These are phyloP conservation scores for Glaucidium brasilianum DNA, from an alignment of 2,113 vertebrate genomes.

Conservation along the genomic window DNA sequence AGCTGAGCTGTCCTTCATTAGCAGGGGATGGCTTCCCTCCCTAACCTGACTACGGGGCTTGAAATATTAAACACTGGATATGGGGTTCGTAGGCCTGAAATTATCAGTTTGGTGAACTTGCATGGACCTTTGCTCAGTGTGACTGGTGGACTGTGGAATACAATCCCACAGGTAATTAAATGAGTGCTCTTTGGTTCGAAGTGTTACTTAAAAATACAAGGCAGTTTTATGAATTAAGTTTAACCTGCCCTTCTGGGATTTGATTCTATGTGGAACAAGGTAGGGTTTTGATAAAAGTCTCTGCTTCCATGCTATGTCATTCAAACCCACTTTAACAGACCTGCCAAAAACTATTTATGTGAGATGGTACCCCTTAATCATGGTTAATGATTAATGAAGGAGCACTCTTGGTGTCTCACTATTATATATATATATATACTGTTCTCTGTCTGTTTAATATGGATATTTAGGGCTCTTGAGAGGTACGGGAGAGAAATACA, in stretches of 20 bases:
- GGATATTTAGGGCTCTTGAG: not conserved
- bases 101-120: not conserved
- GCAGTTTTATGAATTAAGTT: not conserved
- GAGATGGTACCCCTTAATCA: not conserved
- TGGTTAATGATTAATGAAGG: not conserved
- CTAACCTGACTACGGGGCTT: not conserved
- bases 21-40: not conserved
- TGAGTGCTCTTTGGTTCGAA: not conserved
- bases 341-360: not conserved
- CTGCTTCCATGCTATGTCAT: not conserved
- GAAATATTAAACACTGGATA: not conserved
- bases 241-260: not conserved
- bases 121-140: not conserved
- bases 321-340: not conserved
- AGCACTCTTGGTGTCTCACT: not conserved
- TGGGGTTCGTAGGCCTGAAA: not conserved
- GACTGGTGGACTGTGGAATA: not conserved
- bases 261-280: not conserved
- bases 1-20: not conserved
- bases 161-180: not conserved
- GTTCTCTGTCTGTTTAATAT: not conserved
- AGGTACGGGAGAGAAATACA: not conserved
- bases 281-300: not conserved
- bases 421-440: rapidly evolving
- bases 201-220: not conserved